Conservation (phyloP, 1,140 invertebrate genomes). For the Brevipalpus yothersi region DNA sequence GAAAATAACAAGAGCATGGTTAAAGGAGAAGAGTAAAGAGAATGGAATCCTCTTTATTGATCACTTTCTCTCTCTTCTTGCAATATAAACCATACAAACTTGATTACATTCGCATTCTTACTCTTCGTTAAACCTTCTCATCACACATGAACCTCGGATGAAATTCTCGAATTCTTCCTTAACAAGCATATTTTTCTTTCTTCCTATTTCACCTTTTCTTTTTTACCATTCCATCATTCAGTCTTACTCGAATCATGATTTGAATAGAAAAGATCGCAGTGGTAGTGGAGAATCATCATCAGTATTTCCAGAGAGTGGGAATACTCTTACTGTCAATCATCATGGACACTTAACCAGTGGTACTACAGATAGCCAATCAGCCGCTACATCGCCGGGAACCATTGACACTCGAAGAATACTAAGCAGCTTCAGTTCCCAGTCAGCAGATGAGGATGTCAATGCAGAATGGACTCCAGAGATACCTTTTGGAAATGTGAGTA, state of each 20-base stretch:
- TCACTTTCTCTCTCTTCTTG: no score
- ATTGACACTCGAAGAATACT: neutral
- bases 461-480: slow-evolving; percentile 70
- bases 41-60: no score
- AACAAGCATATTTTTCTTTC: no score
- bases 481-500: slow-evolving; percentile 59
- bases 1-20: no score
- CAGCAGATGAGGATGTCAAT: slow-evolving; percentile 41
- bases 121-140: no score
- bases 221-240: neutral
- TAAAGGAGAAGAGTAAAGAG: no score
- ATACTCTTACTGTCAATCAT: neutral
- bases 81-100: no score
- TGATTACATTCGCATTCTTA: no score
- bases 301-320: neutral
- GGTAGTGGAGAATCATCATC: neutral
- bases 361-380: neutral
- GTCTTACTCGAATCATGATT: neutral
- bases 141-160: no score
- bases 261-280: neutral
- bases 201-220: neutral
- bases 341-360: neutral
- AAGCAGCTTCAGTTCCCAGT: slow-evolving; percentile 4
- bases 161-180: no score
- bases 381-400: neutral